Evolutionary conservation across 2,888 invertebrate genomes (phyloP), one percentile per base, ranked within the genome.

Genomic region (Caenorhabditis sp.): DNA sequence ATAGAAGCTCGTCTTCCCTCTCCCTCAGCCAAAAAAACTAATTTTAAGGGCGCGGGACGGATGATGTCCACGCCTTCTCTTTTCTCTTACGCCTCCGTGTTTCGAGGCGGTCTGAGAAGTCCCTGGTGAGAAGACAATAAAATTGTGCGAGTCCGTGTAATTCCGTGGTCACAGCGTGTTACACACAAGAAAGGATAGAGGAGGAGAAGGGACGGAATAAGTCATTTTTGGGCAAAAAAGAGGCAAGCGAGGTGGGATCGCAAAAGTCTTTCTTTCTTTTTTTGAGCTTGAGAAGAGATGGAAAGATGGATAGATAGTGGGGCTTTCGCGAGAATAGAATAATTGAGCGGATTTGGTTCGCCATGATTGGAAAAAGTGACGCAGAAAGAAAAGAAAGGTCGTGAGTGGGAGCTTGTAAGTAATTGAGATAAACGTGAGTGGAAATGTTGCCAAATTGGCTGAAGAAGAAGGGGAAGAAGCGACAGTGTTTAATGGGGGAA

Each of bases 41-140:
- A 75, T 62, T 75, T 68, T 43, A 50, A 50, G 48, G 55, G 50
- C 24, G 32, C 2, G 39, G 52, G 24, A 50, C 41, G 46, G 58
- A 59, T 59, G 68, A 39, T 48, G 35, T 52, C 52, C 26, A 15
- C 43, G 32, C 63, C 32, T 65, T 37, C 24, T 45, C 43, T 39
- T 53, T 48, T 50, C 43, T 68, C 50, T 53, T 26, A 26, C 45
- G 27, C 35, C 55, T 24, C 55, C 41, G 45, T 53, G 59, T 59
- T 68, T 68, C 58, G 50, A 32, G 48, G 32, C 71, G 71, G 73
- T 63, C 65, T 73, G 58, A 65, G 73, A 73, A 65, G 73, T 75
- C 68, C 74, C 74, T 74, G 58, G 66, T 50, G 74, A 73, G 65
- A 73, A 74, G 74, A 74, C 74, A 74, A 74, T 74, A 68, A 74